Base-by-base conservation (phyloP, 2,797 vertebrate genomes). In the Clarias pachynema region DNA sequence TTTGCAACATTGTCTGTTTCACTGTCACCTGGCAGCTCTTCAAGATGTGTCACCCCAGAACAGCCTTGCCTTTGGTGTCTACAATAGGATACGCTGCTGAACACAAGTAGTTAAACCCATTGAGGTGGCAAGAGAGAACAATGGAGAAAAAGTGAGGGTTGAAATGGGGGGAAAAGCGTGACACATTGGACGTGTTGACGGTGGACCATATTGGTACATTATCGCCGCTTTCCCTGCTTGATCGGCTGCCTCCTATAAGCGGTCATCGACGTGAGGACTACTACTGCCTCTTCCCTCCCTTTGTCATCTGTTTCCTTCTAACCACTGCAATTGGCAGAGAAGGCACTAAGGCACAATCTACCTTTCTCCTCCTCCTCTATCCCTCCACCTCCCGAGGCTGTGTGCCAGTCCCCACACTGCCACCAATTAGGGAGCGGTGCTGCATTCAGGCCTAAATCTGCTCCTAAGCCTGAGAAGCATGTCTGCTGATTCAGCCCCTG, bases 381-480 rank as follows among this genome's bases (percentile, higher is more conserved):
- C 93, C 87, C 78, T 84, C 77, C 84, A 80, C 66, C 66, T 70
- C 85, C 78, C 40, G 24, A 40, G 80, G 84, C 82, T 90, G 86
- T 95, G 94, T 95, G 95, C 94, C 90, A 89, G 91, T 93, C 90
- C 90, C 84, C 88, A 89, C 89, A 89, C 87, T 86, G 86, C 89
- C 86, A 89, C 89, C 95, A 96, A 96, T 96, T 96, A 95, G 91
- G 91, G 88, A 93, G 93, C 93, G 29, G 60, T 65, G 72, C 82
- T 53, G 82, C 82, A 75, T 60, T 75, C 94, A 94, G 91, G 92
- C 91, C 94, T 96, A 98, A 99, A 98, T 98, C 89, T 93, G 95
- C 95, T 92, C 87, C 92, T 95, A 93, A 93, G 94, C 92, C 88
- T 89, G 92, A 94, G 89, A 93, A 96, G 94, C 97, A 98, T 97